phyloP scores from a whole-genome alignment of 2,797 vertebrate genomes.

The Otolemur crassicaudatus region DNA sequence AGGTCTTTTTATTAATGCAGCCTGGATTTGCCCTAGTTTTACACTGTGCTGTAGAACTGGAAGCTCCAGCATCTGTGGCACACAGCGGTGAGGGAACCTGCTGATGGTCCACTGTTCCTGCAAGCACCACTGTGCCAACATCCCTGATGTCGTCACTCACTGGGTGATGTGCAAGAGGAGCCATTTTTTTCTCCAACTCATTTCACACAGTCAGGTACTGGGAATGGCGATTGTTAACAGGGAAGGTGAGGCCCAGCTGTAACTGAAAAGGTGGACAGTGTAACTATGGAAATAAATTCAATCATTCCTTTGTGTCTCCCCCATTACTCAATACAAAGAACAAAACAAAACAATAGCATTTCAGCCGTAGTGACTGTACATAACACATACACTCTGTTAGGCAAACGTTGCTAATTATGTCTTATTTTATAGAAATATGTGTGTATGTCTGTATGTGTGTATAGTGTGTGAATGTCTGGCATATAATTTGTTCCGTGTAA shows the following conservation, averaged over 20 bases:
- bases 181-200: background rate
- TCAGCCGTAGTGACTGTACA: background rate
- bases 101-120: background rate
- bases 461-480: background rate
- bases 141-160: background rate
- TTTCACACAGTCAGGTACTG: background rate
- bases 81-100: background rate
- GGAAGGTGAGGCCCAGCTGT: slow-evolving; percentile 4
- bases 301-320: background rate
- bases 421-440: background rate
- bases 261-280: background rate
- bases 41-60: background rate
- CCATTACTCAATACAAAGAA: background rate
- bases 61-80: background rate
- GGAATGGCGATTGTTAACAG: background rate
- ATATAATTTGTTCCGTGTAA: background rate
- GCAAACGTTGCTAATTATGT: background rate
- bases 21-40: background rate
- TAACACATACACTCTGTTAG: background rate
- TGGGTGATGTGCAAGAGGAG: background rate
- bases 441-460: background rate
- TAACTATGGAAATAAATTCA: slow-evolving; percentile 43
- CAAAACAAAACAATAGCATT: background rate
- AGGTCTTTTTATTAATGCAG: background rate
- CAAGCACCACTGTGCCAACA: background rate